phyloP scores from a whole-genome alignment of 2,113 vertebrate species.

The Nerophis ophidion region DNA sequence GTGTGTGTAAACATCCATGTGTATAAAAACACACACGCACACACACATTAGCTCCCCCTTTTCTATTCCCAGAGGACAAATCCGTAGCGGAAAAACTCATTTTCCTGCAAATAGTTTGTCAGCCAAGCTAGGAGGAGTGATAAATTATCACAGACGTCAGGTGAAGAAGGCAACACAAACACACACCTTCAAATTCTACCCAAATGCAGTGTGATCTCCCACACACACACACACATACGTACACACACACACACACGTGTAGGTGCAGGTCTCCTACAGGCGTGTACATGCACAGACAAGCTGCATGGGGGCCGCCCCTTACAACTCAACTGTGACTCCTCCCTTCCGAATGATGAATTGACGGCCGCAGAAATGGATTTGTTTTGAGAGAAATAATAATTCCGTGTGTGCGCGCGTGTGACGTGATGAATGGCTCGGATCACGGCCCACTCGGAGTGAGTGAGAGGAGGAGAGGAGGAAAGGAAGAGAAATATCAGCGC shows the following conservation, averaged over 20 bases:
- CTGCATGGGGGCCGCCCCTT: slow-evolving; percentile 47
- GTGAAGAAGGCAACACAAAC: slow-evolving; percentile 63
- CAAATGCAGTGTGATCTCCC: slow-evolving; percentile 39
- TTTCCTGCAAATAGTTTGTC: slow-evolving; percentile 95
- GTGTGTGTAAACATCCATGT: slow-evolving; percentile 16
- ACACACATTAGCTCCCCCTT: slow-evolving; percentile 77
- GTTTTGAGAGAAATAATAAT: slow-evolving; percentile 81
- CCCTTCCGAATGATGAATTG: slow-evolving; percentile 76
- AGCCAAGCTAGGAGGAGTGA: slow-evolving; percentile 85
- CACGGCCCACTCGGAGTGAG: no score
- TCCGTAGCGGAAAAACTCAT: slow-evolving; percentile 86
- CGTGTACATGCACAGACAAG: not conserved
- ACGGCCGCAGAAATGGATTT: slow-evolving; percentile 78
- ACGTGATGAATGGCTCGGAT: slow-evolving; percentile 68
- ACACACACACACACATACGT: slow-evolving; percentile 1
- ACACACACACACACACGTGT: no score
- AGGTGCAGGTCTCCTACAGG: slow-evolving; percentile 10
- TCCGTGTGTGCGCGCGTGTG: slow-evolving; percentile 62
- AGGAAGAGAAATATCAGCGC: no score
- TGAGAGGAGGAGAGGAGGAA: no score
- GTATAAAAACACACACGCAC: slow-evolving; percentile 63
- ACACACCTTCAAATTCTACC: slow-evolving; percentile 11
- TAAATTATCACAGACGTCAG: slow-evolving; percentile 82
- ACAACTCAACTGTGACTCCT: slow-evolving; percentile 73
- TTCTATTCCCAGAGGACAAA: slow-evolving; percentile 87